A percentile compares a stretch with the other conserved stretches of the same genome.
These are phyloP conservation scores for Omphaloscelis lunosa DNA, from an alignment of 2,888 invertebrate species.

Conservation along the genomic window DNA sequence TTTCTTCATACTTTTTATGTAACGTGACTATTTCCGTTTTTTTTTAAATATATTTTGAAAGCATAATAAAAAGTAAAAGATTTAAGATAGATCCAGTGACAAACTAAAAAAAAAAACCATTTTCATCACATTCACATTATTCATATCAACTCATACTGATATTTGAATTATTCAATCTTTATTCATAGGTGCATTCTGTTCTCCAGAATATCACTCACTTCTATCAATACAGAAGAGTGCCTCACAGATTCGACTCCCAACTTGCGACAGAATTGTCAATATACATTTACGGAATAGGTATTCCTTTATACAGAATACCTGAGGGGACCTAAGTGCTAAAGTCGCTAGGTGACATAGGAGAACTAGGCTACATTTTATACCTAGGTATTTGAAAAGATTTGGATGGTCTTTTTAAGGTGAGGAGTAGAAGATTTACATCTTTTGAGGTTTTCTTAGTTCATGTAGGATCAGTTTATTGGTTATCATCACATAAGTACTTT, in stretches of 20 bases:
- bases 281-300: slow-evolving; percentile 33
- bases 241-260: slow-evolving; percentile 10
- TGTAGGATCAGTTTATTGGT: no score
- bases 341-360: neutral
- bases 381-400: neutral
- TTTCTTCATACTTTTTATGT: neutral
- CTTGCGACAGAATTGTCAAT: slow-evolving; percentile 38
- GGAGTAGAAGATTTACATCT: neutral
- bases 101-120: neutral
- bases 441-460: no score
- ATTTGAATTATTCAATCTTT: neutral
- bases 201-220: neutral
- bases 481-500: no score
- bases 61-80: no score
- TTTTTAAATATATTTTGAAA: no score
- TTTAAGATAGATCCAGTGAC: neutral
- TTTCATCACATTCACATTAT: neutral
- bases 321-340: slow-evolving; percentile 30
- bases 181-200: neutral
- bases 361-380: neutral
- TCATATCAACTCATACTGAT: neutral
- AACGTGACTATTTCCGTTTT: no score
- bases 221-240: slow-evolving; percentile 27
- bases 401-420: neutral
- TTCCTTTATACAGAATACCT: neutral